Percentiles rank a stretch among this genome's conserved stretches.
Evolutionary conservation across 1,140 invertebrate species (phyloP).

Genomic region (Sarcophaga peregrina): DNA sequence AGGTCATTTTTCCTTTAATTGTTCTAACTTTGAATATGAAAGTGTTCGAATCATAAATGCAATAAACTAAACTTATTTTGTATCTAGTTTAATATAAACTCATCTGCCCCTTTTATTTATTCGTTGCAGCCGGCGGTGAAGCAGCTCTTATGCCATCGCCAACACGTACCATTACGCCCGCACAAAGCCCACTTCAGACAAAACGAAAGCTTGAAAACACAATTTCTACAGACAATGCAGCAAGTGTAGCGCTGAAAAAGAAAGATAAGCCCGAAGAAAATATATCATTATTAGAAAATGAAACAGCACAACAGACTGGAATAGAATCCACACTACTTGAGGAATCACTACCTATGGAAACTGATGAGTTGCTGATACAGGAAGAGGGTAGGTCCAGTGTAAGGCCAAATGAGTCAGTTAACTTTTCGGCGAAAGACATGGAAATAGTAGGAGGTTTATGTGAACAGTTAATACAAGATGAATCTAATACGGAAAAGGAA

Average conservation of each 20-base stretch:
- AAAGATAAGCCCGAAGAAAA: slow-evolving; percentile 60
- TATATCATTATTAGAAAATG: slow-evolving; percentile 48
- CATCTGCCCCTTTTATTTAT: slow-evolving; percentile 55
- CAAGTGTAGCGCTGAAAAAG: slow-evolving; percentile 58
- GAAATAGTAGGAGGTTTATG: slow-evolving; percentile 60
- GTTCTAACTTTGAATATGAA: not conserved
- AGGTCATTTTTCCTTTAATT: not conserved
- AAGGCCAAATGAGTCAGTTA: slow-evolving; percentile 42
- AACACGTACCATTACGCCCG: slow-evolving; percentile 70
- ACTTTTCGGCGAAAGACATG: slow-evolving; percentile 63
- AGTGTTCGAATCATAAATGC: not conserved
- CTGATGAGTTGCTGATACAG: slow-evolving; percentile 56
- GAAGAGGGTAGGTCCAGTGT: slow-evolving; percentile 50
- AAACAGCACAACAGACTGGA: slow-evolving; percentile 48
- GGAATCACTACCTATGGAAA: slow-evolving; percentile 57
- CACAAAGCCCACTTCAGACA: slow-evolving; percentile 59
- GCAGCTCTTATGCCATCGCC: slow-evolving; percentile 71
- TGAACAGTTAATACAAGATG: slow-evolving; percentile 60
- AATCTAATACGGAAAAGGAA: not conserved
- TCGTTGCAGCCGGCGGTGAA: slow-evolving; percentile 61
- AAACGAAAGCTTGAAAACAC: slow-evolving; percentile 79
- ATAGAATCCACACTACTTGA: slow-evolving; percentile 32
- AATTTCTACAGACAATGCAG: slow-evolving; percentile 72
- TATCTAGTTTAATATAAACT: slow-evolving; percentile 50
- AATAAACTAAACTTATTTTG: slow-evolving; percentile 56